Evolutionary conservation across 2,888 invertebrate species (phyloP).

Genomic region (Bellardia bayeri): DNA sequence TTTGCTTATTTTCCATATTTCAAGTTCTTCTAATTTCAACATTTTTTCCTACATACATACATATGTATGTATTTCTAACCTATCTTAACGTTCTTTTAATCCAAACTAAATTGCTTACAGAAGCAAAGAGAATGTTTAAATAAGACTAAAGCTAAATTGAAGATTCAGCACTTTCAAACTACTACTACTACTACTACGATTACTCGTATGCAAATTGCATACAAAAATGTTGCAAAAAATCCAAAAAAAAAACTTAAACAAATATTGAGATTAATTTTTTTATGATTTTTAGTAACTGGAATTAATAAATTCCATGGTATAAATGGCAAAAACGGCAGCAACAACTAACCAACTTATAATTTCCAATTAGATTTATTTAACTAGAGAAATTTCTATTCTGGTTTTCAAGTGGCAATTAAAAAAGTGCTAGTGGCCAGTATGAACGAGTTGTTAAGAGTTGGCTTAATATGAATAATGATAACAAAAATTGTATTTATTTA

Average conservation of each 20-base stretch:
- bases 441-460: neutral
- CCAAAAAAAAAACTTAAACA: slow-evolving; percentile 13
- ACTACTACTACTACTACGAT: neutral
- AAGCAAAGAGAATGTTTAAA: slow-evolving; percentile 60
- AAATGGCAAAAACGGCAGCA: neutral
- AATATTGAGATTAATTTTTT: slow-evolving; percentile 41
- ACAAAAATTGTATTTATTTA: slow-evolving; percentile 1
- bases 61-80: neutral
- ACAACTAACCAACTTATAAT: neutral
- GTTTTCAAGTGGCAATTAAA: slow-evolving; percentile 36
- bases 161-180: slow-evolving; percentile 57
- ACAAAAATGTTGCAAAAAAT: slow-evolving; percentile 3
- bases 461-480: neutral
- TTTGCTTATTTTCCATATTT: slow-evolving; percentile 14
- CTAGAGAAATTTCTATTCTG: neutral
- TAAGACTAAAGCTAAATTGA: slow-evolving; percentile 52
- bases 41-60: neutral
- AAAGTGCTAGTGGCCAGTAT: neutral
- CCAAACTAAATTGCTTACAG: slow-evolving; percentile 65
- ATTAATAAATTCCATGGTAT: slow-evolving; percentile 28
- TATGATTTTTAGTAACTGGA: slow-evolving; percentile 18
- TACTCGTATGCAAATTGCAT: slow-evolving; percentile 16
- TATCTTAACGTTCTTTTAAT: slow-evolving; percentile 53
- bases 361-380: slow-evolving; percentile 38
- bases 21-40: neutral